A percentile compares a stretch with the other conserved stretches of the same genome.
phyloP scores from a whole-genome alignment of 2,888 invertebrate genomes.

The Eutolmus rufibarbis region DNA sequence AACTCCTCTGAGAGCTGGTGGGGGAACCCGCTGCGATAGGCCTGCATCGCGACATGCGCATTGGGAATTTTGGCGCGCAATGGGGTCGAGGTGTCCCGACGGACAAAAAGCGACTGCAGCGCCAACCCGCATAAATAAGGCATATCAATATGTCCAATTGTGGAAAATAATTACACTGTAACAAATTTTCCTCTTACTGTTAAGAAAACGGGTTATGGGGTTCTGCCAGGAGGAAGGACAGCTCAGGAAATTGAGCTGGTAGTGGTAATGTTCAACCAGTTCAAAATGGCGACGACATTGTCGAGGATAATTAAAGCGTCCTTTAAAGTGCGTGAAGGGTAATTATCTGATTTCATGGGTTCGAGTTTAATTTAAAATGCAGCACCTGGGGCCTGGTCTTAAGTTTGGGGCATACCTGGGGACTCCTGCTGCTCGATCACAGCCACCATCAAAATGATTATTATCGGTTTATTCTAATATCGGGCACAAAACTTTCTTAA shows the following conservation, averaged over 20 bases:
- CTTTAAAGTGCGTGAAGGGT: constrained; percentile 43
- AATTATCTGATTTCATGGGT: constrained; percentile 45
- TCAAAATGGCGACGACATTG: constrained; percentile 46
- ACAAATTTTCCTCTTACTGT: constrained; percentile 58
- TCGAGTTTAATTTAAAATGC: constrained; percentile 3
- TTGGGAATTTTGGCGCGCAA: neutral
- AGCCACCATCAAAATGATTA: constrained; percentile 9
- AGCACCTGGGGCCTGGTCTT: neutral
- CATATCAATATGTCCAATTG: constrained; percentile 64
- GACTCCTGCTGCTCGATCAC: neutral
- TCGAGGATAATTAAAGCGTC: constrained; percentile 42
- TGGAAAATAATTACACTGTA: constrained; percentile 64
- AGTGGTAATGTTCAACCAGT: constrained; percentile 35
- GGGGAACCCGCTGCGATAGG: neutral
- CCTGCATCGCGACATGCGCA: neutral
- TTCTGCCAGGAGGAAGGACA: neutral
- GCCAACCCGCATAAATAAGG: constrained; percentile 49
- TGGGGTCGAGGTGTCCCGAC: neutral
- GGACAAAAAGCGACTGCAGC: neutral
- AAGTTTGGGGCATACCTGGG: neutral
- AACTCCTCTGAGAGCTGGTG: neutral
- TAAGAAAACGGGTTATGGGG: constrained; percentile 37
- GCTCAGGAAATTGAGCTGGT: constrained; percentile 7
- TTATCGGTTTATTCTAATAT: constrained; percentile 31
- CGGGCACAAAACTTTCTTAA: constrained; percentile 38